Evolutionary conservation across 2,888 invertebrate genomes (phyloP), one percentile per base, ranked within the genome.

Genomic region (Lasioglossum vierecki): DNA sequence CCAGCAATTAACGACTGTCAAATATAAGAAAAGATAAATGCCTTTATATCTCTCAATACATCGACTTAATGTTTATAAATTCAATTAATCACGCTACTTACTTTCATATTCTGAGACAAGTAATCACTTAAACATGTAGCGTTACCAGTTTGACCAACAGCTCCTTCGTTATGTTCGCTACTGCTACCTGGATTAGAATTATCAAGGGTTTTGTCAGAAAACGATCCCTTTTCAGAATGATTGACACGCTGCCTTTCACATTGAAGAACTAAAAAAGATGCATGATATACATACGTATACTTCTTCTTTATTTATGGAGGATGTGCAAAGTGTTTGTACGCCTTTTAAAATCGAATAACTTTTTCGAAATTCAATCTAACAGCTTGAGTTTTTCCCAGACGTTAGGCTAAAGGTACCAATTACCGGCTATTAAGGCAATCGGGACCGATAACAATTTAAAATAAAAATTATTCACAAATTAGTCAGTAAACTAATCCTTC

Each of bases 91-190:
- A n/a, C 1, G 26, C 26, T 44, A 6, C 63, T 63, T 66, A 76
- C 22, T 94, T 96, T 96, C 93, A 96, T 95, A 93, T 97, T 96
- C 76, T 96, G 96, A 0, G 96, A 95, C 82, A 97, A 93, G 94
- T 96, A 97, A 87, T 96, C 96, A 30, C 95, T 95, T 91, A 97
- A 94, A 26, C 96, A 96, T 41, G 73, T 74, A 63, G 82, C 44
- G 13, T 18, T 57, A 39, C 66, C 88, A 2, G 83, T 80, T 68
- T 82, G 83, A 60, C 80, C 89, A 13, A 41, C 18, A 72, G 80
- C 76, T 35, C 76, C 66, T 41, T 77, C 85, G 18, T 15, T 79
- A 11, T 82, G 76, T 71, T 80, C 73, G 18, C 78, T 66, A 18
- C 80, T 83, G 41, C 80, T 75, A 44, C 87, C 80, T 26, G 79